phyloP scores from a whole-genome alignment of 2,888 invertebrate genomes.

The Amphipyra tragopoginis region DNA sequence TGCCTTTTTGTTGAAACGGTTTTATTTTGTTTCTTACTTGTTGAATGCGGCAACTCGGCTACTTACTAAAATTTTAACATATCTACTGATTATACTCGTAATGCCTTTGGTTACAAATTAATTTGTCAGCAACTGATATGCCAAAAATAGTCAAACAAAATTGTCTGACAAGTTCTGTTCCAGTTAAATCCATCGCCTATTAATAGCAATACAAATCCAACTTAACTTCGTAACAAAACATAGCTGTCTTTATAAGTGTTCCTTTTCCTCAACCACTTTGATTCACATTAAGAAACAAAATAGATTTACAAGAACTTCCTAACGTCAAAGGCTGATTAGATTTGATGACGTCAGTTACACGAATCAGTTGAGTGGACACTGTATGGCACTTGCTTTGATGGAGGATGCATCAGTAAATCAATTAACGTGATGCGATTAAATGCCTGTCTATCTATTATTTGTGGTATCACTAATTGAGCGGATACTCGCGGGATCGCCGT shows the following conservation, averaged over 20 bases:
- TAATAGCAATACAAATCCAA: too few relatives aligned
- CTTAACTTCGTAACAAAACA: too few relatives aligned
- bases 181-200: too few relatives aligned
- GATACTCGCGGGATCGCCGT: neutral
- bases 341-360: neutral
- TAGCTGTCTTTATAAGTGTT: neutral
- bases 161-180: too few relatives aligned
- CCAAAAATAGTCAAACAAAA: too few relatives aligned
- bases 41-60: neutral
- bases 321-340: too few relatives aligned
- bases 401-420: neutral
- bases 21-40: neutral
- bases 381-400: slow-evolving; percentile 21
- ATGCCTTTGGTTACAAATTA: too few relatives aligned
- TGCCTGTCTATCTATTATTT: neutral
- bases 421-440: slow-evolving; percentile 8
- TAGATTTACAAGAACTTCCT: neutral
- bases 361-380: neutral
- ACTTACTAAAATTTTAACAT: too few relatives aligned
- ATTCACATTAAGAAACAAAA: neutral
- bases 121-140: too few relatives aligned
- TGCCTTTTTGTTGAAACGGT: neutral
- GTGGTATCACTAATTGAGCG: neutral
- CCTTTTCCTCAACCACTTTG: neutral
- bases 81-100: too few relatives aligned